phyloP scores from a whole-genome alignment of 1,140 invertebrate genomes.

The Drosophila triauraria region DNA sequence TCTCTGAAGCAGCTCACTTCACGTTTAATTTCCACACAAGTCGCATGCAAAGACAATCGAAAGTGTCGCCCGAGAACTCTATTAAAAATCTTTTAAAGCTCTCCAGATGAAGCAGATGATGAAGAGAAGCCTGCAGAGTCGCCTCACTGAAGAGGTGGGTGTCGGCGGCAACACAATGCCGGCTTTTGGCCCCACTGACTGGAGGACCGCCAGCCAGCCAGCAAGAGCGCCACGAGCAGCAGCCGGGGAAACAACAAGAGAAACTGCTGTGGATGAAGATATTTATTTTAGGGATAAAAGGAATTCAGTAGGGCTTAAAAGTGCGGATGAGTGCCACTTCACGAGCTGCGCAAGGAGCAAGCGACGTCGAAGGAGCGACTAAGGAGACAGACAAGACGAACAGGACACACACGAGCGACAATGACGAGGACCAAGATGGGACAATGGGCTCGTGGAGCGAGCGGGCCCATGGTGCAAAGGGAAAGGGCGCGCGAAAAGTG shows the following conservation, averaged over 20 bases:
- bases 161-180: slow-evolving; percentile 55
- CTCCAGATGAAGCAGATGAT: slow-evolving; percentile 70
- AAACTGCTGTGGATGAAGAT: slow-evolving; percentile 76
- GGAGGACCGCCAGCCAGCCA: slow-evolving; percentile 58
- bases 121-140: slow-evolving; percentile 50
- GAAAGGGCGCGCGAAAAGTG: slow-evolving; percentile 70
- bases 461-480: slow-evolving; percentile 19
- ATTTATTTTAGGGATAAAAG: slow-evolving; percentile 85
- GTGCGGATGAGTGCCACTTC: slow-evolving; percentile 84
- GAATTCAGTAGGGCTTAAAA: slow-evolving; percentile 84
- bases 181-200: slow-evolving; percentile 46
- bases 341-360: slow-evolving; percentile 73
- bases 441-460: slow-evolving; percentile 28
- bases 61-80: slow-evolving; percentile 83
- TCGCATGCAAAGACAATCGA: slow-evolving; percentile 77
- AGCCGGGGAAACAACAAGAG: slow-evolving; percentile 26
- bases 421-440: slow-evolving; percentile 46
- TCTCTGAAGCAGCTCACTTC: slow-evolving; percentile 44
- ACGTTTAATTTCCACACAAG: slow-evolving; percentile 76
- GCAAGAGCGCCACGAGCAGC: slow-evolving; percentile 37
- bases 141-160: slow-evolving; percentile 21
- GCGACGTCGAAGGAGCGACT: slow-evolving; percentile 24
- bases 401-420: slow-evolving; percentile 66
- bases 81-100: slow-evolving; percentile 82
- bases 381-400: slow-evolving; percentile 50